Percentiles rank a stretch among this genome's conserved stretches.
These are phyloP conservation scores for Cassiopea andromeda DNA, from an alignment of 30 jellyfish, hydroid and myxozoan species.

Conservation along the genomic window DNA sequence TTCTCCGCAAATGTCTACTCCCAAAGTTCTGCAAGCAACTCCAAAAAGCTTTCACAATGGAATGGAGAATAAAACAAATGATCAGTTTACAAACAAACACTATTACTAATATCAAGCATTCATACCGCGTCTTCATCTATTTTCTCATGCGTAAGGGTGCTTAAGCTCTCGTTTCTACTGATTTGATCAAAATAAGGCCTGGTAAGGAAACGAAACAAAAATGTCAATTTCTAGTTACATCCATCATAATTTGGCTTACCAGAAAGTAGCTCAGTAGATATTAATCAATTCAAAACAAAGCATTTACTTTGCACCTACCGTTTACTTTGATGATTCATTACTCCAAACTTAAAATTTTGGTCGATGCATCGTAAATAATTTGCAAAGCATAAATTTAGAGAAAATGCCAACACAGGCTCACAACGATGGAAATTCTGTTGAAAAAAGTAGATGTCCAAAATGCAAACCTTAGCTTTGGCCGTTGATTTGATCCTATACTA, in stretches of 20 bases:
- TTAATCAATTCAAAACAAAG: no score
- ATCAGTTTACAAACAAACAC: neutral
- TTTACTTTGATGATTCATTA: no score
- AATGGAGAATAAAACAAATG: neutral
- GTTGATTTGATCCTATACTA: conserved; percentile 88
- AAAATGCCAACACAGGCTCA: neutral
- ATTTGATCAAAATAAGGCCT: conserved; percentile 84
- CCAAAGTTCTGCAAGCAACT: neutral
- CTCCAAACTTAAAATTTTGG: no score
- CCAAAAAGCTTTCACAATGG: neutral
- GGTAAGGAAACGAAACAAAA: neutral
- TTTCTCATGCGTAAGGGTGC: conserved; percentile 54
- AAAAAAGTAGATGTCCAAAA: no score
- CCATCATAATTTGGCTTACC: neutral
- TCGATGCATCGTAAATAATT: no score
- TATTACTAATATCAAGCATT: neutral
- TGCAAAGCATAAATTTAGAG: neutral
- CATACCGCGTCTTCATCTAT: conserved; percentile 6
- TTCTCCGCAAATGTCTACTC: neutral
- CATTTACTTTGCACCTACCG: no score
- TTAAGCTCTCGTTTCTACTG: conserved; percentile 78
- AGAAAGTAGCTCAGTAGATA: neutral
- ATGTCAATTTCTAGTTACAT: neutral
- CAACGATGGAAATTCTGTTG: no score
- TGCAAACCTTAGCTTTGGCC: conserved; percentile 84